A percentile compares a stretch with the other conserved stretches of the same genome.
phyloP scores from a whole-genome alignment of 1,140 invertebrate genomes.

The Colletes gigas region DNA sequence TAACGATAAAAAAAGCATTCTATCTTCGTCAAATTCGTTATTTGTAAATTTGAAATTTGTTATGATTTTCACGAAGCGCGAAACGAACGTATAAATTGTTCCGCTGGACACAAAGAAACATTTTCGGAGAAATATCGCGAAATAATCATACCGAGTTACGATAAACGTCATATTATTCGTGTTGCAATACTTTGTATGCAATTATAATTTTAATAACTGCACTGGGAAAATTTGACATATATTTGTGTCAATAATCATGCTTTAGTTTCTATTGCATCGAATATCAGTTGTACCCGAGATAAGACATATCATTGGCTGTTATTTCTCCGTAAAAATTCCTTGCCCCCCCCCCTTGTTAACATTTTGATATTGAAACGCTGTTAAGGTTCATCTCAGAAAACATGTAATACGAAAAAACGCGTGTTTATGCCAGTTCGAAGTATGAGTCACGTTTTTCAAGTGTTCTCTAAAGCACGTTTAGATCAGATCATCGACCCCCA shows the following conservation, averaged over 20 bases:
- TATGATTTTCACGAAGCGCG: neutral
- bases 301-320: neutral
- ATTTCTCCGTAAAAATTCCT: conserved; percentile 2
- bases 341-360: neutral
- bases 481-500: conserved; percentile 1
- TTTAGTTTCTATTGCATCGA: neutral
- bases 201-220: no score
- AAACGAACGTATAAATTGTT: neutral
- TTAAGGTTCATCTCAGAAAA: neutral
- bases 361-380: neutral
- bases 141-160: neutral
- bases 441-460: neutral
- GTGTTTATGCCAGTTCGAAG: neutral
- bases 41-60: neutral
- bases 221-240: neutral
- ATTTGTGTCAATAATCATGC: neutral
- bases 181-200: no score
- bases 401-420: neutral
- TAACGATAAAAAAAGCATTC: no score
- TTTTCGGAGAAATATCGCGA: neutral
- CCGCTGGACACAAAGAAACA: conserved; percentile 4
- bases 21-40: neutral
- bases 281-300: neutral
- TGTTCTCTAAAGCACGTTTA: neutral
- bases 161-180: neutral